Base-by-base conservation (phyloP, 2,113 vertebrate species). In the Hydrochoerus hydrochaeris region DNA sequence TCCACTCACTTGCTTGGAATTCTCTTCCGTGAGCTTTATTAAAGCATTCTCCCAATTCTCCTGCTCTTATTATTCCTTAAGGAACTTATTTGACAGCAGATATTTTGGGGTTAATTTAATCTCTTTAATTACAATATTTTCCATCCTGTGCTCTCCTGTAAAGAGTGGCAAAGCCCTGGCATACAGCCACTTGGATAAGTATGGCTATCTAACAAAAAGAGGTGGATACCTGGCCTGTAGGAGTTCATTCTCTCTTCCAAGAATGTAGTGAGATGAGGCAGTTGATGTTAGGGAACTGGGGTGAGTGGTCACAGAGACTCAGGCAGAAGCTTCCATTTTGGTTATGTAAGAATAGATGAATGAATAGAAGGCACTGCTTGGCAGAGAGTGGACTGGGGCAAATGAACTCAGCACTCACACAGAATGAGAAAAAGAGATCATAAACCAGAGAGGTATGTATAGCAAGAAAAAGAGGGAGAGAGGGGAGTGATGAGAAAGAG, bases 21-120 rank as follows among this genome's bases (percentile, higher is more conserved):
- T 88, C 84, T 84, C n/a, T 54, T 87, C 32, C 12, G 16, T 91
- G 67, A n/a, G 13, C 86, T 93, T 78, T 93, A 65, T 96, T 58
- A 88, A 94, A 81, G 20, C 16, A n/a, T 16, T 88, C 38, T 91
- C 54, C 26, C 11, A 58, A 77, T 91, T 94, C 13, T 82, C 17
- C 49, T 77, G 17, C 24, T 93, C n/a, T 52, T 71, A n/a, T 12
- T 20, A 77, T 90, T 65, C 38, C 13, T 88, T 69, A 65, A 78
- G 20, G 83, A 85, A 80, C 69, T 95, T 78, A 65, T 54, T 86
- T 77, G 32, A 63, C 58, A 63, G 41, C 82, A 82, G 44, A 38
- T 73, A 26, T 91, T 49, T 87, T 52, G 7, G 41, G 38, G 52
- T 57, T 73, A 41, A 71, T 94, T 54, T 52, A 57, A 63, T 35